These are phyloP conservation scores for Psilanteris sp. DNA, from an alignment of 1,140 invertebrate species.

Conservation along the genomic window DNA sequence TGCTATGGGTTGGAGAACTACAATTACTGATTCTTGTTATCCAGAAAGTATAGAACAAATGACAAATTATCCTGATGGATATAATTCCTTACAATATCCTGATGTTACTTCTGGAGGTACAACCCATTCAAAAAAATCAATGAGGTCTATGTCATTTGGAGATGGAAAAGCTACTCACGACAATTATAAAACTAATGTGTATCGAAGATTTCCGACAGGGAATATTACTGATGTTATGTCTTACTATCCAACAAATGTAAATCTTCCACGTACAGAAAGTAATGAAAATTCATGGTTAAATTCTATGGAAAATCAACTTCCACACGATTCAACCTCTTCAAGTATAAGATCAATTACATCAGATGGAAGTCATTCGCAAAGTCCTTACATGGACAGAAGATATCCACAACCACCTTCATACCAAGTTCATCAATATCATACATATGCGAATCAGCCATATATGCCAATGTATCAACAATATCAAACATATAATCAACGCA, in stretches of 20 bases:
- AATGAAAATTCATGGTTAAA: slow-evolving; percentile 82
- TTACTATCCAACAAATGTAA: slow-evolving; percentile 86
- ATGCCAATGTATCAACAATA: slow-evolving; percentile 75
- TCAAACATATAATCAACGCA: slow-evolving; percentile 70
- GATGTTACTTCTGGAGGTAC: slow-evolving; percentile 73
- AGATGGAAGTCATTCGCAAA: slow-evolving; percentile 82
- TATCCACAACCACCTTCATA: slow-evolving; percentile 76
- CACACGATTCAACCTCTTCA: slow-evolving; percentile 81
- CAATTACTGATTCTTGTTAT: slow-evolving; percentile 79
- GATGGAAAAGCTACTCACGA: slow-evolving; percentile 83
- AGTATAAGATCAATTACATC: slow-evolving; percentile 81
- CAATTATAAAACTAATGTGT: slow-evolving; percentile 83
- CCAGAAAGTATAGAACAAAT: slow-evolving; percentile 86
- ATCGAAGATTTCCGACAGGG: slow-evolving; percentile 85
- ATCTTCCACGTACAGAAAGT: slow-evolving; percentile 81
- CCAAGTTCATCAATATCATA: slow-evolving; percentile 72
- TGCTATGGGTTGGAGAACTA: slow-evolving; percentile 81
- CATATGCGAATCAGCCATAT: slow-evolving; percentile 73
- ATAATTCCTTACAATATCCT: slow-evolving; percentile 68
- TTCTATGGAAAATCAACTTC: slow-evolving; percentile 81
- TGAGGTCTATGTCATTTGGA: slow-evolving; percentile 77
- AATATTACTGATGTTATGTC: slow-evolving; percentile 88
- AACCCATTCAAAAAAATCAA: slow-evolving; percentile 79
- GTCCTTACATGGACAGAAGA: slow-evolving; percentile 82
- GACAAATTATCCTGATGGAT: slow-evolving; percentile 79